A percentile compares a stretch with the other conserved stretches of the same genome.
phyloP scores from a whole-genome alignment of 2,888 invertebrate genomes.

The Ypsolopha sequella region DNA sequence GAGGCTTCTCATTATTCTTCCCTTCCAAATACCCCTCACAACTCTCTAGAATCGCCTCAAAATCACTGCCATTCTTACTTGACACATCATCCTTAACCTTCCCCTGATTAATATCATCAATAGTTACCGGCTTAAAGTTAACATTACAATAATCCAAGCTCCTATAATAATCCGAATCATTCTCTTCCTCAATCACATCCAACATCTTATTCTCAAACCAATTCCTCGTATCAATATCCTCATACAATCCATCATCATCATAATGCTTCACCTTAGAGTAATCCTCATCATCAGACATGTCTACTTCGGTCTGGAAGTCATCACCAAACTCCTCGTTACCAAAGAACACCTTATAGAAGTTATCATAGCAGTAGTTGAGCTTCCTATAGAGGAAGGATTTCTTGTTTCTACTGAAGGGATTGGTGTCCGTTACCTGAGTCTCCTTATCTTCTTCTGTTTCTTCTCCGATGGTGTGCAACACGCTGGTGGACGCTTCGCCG shows the following conservation, averaged over 20 bases:
- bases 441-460: constrained; percentile 89
- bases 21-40: constrained; percentile 26
- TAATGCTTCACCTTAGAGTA: constrained; percentile 11
- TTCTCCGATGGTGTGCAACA: constrained; percentile 93
- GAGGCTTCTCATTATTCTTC: constrained; percentile 19
- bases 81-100: constrained; percentile 14
- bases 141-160: constrained; percentile 51
- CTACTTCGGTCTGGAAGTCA: constrained; percentile 24
- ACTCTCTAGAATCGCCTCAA: constrained; percentile 32
- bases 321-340: constrained; percentile 33
- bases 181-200: constrained; percentile 60
- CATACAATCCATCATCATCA: constrained; percentile 18
- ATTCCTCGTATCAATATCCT: constrained; percentile 12
- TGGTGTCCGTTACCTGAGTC: constrained; percentile 67
- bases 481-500: constrained; percentile 96
- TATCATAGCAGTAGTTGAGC: constrained; percentile 61
- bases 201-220: constrained; percentile 22
- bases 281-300: constrained; percentile 8
- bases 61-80: constrained; percentile 17
- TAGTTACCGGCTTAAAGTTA: constrained; percentile 12
- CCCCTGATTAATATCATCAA: constrained; percentile 20
- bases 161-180: constrained; percentile 61
- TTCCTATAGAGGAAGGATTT: constrained; percentile 55
- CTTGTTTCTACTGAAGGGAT: constrained; percentile 20
- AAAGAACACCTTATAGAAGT: constrained; percentile 61